These are phyloP conservation scores for Chionodraco myersi DNA, from an alignment of 2,113 vertebrate genomes.

Conservation along the genomic window DNA sequence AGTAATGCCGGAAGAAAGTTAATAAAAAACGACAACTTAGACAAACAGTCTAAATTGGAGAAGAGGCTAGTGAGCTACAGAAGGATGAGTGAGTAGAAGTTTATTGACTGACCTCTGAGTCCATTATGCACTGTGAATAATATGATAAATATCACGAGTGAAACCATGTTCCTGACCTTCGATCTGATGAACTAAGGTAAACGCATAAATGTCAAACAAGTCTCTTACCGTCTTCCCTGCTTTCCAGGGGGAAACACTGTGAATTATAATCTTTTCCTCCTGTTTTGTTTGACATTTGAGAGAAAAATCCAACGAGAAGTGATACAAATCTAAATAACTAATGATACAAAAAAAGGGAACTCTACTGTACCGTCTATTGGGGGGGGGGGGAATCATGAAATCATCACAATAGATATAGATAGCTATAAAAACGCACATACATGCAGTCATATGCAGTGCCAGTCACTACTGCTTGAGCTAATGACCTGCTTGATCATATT, in stretches of 20 bases:
- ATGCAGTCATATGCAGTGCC: not conserved
- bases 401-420: too few relatives aligned
- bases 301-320: too few relatives aligned
- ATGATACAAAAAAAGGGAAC: too few relatives aligned
- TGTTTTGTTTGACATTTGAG: constrained; percentile 4
- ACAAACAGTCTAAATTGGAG: not conserved
- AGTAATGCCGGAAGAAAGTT: not conserved
- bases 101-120: not conserved
- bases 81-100: not conserved
- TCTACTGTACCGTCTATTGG: too few relatives aligned
- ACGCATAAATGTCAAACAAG: constrained; percentile 23
- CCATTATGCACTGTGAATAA: not conserved
- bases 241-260: not conserved
- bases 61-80: not conserved
- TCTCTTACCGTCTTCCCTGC: not conserved
- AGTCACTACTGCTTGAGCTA: too few relatives aligned
- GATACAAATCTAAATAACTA: too few relatives aligned
- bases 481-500: too few relatives aligned
- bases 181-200: not conserved
- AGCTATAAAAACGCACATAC: not conserved
- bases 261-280: not conserved
- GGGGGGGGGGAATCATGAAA: too few relatives aligned
- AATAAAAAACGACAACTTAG: not conserved
- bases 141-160: not conserved
- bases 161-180: not conserved